A percentile compares a stretch with the other conserved stretches of the same genome.
Evolutionary conservation across 2,888 invertebrate genomes (phyloP).

Genomic region (Dasypolia templi): DNA sequence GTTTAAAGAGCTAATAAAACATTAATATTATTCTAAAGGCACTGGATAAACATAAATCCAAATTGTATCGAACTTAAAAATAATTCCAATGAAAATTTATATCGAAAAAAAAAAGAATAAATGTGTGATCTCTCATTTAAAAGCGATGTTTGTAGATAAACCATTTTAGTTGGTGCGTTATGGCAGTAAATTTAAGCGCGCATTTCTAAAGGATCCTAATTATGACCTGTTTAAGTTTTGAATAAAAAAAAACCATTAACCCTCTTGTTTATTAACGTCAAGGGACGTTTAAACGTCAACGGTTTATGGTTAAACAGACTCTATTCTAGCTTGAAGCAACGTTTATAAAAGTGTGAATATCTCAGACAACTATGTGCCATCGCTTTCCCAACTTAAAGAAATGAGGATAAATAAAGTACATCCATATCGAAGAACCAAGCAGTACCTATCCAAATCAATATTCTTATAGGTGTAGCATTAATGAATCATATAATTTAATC

Average conservation of each 20-base stretch:
- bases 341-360: not conserved
- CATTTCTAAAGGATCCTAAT: no score
- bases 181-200: no score
- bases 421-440: not conserved
- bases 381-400: not conserved
- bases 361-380: not conserved
- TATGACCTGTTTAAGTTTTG: no score
- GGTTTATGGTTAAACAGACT: not conserved
- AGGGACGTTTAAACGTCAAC: not conserved
- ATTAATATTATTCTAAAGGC: not conserved
- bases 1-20: not conserved
- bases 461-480: not conserved
- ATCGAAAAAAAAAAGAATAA: not conserved
- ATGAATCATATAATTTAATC: not conserved
- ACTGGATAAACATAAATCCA: no score
- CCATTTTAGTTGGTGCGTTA: not conserved
- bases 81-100: no score
- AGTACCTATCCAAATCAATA: not conserved
- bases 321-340: not conserved
- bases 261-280: not conserved
- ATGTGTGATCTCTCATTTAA: no score
- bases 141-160: not conserved
- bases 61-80: no score
- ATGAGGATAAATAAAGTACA: not conserved
- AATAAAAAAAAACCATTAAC: not conserved